Evolutionary conservation across 2,113 vertebrate species (phyloP), one percentile per base, ranked within the genome.

Genomic region (Phainopepla nitens): DNA sequence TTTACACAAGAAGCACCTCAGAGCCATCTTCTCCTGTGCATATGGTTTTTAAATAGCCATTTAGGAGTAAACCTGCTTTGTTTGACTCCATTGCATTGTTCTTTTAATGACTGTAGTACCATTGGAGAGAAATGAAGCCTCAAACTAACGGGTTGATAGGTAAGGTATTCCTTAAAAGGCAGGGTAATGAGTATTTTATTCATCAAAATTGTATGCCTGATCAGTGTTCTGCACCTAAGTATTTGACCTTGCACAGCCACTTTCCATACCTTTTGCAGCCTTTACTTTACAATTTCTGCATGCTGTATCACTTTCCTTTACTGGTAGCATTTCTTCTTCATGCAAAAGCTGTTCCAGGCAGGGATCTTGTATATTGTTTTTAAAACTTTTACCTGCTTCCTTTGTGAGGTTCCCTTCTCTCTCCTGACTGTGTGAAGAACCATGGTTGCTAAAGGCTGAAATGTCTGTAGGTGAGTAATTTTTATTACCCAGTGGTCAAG

Each of bases 401-500:
- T 83, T 73, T 93, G 53, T 65, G 41, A 64, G 87, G 22, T 41
- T 41, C 2, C 29, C 23, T 14, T 7, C 7, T 12, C 24, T 68
- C 10, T 14, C 10, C 7, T 1, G 11, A 6, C 35, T 77, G 18
- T 61, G 49, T 49, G 28, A 87, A 84, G 81, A 89, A 51, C 28
- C 25, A 64, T 39, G 78, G 62, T 54, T 94, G 70, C 54, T 87
- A 44, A 93, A 82, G 87, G 50, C 82, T 93, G 81, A 60, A 85
- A 90, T 94, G 60, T 78, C 56, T 95, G 81, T 85, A 77, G 78
- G 70, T 82, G 78, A 57, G 61, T 80, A 77, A 77, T 94, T 85
- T 70, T n/a, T 70, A 53, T 70, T 78, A 61, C 13, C 28, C 50
- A 41, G 84, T 66, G 66, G 93, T 88, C 90, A 86, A 58, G 84